These are phyloP conservation scores for Andricus quercusramuli DNA, from an alignment of 2,888 invertebrate genomes.

Conservation along the genomic window DNA sequence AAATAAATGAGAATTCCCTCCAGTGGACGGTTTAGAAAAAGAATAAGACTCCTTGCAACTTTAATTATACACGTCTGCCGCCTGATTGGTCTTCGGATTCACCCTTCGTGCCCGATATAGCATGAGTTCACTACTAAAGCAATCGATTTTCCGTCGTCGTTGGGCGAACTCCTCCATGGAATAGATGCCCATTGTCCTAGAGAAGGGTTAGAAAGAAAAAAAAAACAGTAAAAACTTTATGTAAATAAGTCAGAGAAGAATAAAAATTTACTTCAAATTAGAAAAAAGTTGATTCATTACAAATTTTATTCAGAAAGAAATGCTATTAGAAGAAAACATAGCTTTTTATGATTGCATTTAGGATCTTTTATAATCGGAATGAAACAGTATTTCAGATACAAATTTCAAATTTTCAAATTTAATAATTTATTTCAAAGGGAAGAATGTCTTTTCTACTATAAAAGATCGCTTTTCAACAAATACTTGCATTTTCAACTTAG, in stretches of 20 bases:
- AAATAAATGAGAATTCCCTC: not conserved
- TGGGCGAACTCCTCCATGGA: not conserved
- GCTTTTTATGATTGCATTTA: too few relatives aligned
- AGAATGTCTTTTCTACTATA: too few relatives aligned
- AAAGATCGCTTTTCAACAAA: too few relatives aligned
- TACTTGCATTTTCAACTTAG: too few relatives aligned
- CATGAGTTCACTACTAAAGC: not conserved
- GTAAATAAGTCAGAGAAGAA: not conserved
- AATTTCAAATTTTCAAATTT: too few relatives aligned
- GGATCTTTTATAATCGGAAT: too few relatives aligned
- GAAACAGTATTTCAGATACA: too few relatives aligned
- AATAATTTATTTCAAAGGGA: too few relatives aligned
- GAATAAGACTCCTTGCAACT: conserved; percentile 19
- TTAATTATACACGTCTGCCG: conserved; percentile 28
- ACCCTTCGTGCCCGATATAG: conserved; percentile 18
- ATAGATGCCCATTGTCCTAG: not conserved
- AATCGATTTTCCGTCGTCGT: conserved; percentile 1
- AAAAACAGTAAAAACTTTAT: not conserved
- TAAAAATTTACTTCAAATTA: not conserved
- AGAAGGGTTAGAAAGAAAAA: not conserved
- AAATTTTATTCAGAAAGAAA: too few relatives aligned
- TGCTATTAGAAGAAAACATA: too few relatives aligned
- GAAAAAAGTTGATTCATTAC: not conserved
- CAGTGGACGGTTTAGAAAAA: not conserved
- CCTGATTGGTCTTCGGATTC: conserved; percentile 28